These are phyloP conservation scores for Proterorhinus semilunaris DNA, from an alignment of 2,113 vertebrate species.

Conservation along the genomic window DNA sequence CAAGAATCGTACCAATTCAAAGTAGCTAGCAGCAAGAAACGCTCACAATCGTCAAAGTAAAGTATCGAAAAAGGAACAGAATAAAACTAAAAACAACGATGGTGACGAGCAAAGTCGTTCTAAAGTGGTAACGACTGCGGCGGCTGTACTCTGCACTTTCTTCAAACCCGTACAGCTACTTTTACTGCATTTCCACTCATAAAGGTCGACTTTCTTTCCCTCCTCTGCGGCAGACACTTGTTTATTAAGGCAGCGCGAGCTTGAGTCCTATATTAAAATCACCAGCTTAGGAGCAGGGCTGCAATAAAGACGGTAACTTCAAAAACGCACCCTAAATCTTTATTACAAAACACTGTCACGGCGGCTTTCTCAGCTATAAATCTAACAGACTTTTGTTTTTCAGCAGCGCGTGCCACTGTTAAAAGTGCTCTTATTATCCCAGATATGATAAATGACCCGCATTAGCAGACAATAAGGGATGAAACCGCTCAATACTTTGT, in stretches of 20 bases:
- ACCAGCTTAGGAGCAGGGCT: constrained; percentile 23
- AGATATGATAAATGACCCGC: constrained; percentile 20
- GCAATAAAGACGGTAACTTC: constrained; percentile 27
- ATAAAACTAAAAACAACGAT: not conserved
- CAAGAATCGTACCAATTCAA: no score
- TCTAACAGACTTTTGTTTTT: constrained; percentile 27
- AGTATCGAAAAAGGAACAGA: no score
- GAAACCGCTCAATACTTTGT: constrained; percentile 3
- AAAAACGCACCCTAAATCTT: constrained; percentile 9
- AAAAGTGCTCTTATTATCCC: constrained; percentile 18
- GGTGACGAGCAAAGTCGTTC: not conserved
- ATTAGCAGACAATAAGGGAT: constrained; percentile 31
- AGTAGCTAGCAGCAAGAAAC: no score
- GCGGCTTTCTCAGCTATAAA: constrained; percentile 35
- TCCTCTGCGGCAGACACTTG: constrained; percentile 6
- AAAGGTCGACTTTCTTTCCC: constrained; percentile 8
- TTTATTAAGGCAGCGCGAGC: constrained; percentile 32
- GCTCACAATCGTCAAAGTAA: no score
- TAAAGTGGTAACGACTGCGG: not conserved
- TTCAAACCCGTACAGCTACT: constrained; percentile 15
- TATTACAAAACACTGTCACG: constrained; percentile 17
- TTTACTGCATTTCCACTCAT: not conserved
- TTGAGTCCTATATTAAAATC: constrained; percentile 24
- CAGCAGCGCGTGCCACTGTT: constrained; percentile 13
- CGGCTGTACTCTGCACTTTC: not conserved